Evolutionary conservation across 1,140 invertebrate genomes (phyloP), one percentile per base, ranked within the genome.

Genomic region (Dolichoris vasculosae): DNA sequence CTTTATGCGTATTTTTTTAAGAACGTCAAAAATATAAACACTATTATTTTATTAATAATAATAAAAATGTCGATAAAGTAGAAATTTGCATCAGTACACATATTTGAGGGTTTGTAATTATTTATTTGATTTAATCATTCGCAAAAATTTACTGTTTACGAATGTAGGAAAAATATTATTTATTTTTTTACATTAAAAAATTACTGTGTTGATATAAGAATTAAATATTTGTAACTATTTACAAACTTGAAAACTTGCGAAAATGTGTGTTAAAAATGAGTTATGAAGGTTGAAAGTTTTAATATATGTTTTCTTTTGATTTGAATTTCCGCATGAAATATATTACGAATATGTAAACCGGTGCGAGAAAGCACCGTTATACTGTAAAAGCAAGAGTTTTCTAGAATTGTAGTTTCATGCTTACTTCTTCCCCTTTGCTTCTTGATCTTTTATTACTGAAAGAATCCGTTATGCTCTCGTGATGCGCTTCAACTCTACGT

Each of bases 401-500:
- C 38, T 73, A 23, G 40, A 40, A 43, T 73, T n/a, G 6, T 13
- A 43, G 38, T 73, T n/a, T 26, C 6, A 8, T 43, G 26, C 69
- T 43, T 20, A 32, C 20, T 11, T 32, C 15, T 69, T 69, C 32
- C 32, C 35, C 67, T 69, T 38, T 38, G 4, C 35, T 38, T 30
- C 32, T 20, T 32, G 23, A 43, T n/a, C 17, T 69, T 73, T 73
- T n/a, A 73, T 43, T 73, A 26, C 38, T 17, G 15, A 23, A 3
- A 43, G 69, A 73, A 40, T 73, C 69, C 38, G 69, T 73, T 73
- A 73, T 73, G 38, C 26, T 26, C 40, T 73, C 69, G 11, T 43
- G 26, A 73, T 73, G 69, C 6, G 23, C 11, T 8, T 73, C 38
- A 43, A n/a, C 38, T 73, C 23, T 43, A 23, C 0, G 67, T 43